Conservation (phyloP, 1,140 invertebrate genomes). For the Diuraphis noxia region DNA sequence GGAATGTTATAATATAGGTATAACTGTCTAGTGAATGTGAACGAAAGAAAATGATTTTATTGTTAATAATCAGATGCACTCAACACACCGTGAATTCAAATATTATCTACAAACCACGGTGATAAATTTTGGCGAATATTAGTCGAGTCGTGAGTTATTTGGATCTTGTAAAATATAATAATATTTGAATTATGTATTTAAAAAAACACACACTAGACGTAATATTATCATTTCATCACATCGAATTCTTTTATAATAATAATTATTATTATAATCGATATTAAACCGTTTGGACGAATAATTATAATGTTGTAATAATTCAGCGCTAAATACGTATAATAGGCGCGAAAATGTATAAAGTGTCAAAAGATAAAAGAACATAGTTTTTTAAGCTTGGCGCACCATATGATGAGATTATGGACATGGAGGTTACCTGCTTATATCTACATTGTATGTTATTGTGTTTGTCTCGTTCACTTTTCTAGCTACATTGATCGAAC, state of each 20-base stretch:
- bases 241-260: too few species aligned
- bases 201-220: too few species aligned
- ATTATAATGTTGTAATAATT: too few species aligned
- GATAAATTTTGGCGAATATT: not conserved
- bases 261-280: too few species aligned
- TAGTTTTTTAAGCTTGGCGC: too few species aligned
- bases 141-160: not conserved
- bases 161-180: not conserved
- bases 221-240: too few species aligned
- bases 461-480: not conserved
- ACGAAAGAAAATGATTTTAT: slow-evolving; percentile 1
- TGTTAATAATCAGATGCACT: not conserved
- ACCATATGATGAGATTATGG: not conserved
- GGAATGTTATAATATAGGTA: not conserved
- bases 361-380: too few species aligned
- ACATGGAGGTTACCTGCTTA: not conserved
- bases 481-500: not conserved
- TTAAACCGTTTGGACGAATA: too few species aligned
- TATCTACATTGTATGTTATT: not conserved
- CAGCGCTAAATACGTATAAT: too few species aligned
- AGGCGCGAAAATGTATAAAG: too few species aligned
- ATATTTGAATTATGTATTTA: not conserved
- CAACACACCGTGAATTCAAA: not conserved
- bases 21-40: not conserved
- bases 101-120: not conserved